Percentiles rank a stretch among this genome's conserved stretches.
Evolutionary conservation across 1,140 invertebrate species (phyloP).

Genomic region (Aphelenchoides fujianensis): DNA sequence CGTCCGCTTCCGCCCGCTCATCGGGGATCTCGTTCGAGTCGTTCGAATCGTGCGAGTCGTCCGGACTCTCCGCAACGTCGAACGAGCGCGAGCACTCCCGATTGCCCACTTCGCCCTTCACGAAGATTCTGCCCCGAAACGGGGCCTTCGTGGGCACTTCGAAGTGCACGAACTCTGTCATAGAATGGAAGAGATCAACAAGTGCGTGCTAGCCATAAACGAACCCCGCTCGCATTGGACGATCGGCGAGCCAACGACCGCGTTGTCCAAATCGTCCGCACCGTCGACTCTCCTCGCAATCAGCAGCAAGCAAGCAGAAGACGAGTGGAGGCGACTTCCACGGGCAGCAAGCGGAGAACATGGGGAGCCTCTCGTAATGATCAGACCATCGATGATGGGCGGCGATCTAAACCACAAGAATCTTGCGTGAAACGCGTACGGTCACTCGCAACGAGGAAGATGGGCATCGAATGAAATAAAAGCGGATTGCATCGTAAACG

Average conservation of each 20-base stretch:
- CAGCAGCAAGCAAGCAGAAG: no score
- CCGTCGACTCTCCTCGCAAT: background rate
- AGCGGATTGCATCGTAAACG: no score
- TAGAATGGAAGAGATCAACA: no score
- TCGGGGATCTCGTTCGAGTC: background rate
- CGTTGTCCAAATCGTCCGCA: conserved; percentile 8
- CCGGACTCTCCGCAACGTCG: background rate
- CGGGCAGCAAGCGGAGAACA: no score
- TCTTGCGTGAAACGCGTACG: no score
- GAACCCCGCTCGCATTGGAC: conserved; percentile 2
- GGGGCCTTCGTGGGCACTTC: background rate
- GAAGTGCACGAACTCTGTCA: conserved; percentile 16
- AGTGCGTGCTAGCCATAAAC: no score
- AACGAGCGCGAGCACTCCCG: background rate
- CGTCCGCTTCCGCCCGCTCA: background rate
- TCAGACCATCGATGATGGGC: no score
- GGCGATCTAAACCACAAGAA: no score
- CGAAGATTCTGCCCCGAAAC: background rate
- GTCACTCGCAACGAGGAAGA: no score
- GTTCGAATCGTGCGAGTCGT: background rate
- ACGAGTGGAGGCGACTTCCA: no score
- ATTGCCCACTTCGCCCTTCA: background rate
- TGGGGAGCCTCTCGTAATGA: no score
- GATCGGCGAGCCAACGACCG: background rate
- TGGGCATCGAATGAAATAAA: no score